Evolutionary conservation across 1,140 invertebrate genomes (phyloP).

Genomic region (Zaprionus africanus): DNA sequence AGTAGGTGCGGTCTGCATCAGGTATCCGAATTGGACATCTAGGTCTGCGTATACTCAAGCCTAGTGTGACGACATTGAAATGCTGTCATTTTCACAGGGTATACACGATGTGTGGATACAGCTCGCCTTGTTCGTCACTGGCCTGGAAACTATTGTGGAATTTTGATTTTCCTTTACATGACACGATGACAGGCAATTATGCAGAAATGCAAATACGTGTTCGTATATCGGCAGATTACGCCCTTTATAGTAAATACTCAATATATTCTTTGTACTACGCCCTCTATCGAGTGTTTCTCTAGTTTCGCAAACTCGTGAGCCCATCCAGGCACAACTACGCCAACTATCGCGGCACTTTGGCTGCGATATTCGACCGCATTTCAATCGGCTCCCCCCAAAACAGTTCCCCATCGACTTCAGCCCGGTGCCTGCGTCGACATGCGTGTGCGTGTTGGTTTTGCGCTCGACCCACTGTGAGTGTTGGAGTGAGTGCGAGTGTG

Average conservation of each 20-base stretch:
- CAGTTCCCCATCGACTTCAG: not conserved
- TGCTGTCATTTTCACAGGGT: no score
- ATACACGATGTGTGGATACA: no score
- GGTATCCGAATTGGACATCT: no score
- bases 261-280: not conserved
- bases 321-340: not conserved
- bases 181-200: not conserved
- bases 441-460: constrained; percentile 58
- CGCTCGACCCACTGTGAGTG: constrained; percentile 38
- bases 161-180: not conserved
- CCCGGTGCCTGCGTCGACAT: constrained; percentile 11
- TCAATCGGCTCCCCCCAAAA: not conserved
- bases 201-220: not conserved
- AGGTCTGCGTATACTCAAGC: no score
- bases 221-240: not conserved
- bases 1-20: no score
- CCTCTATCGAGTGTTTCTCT: not conserved
- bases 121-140: no score
- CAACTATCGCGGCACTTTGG: not conserved
- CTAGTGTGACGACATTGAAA: no score
- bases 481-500: constrained; percentile 39
- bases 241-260: not conserved
- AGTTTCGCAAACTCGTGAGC: not conserved
- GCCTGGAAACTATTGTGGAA: not conserved
- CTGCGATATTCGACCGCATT: not conserved